Base-by-base conservation (phyloP, 2,113 vertebrate genomes). In the Pandion haliaetus region DNA sequence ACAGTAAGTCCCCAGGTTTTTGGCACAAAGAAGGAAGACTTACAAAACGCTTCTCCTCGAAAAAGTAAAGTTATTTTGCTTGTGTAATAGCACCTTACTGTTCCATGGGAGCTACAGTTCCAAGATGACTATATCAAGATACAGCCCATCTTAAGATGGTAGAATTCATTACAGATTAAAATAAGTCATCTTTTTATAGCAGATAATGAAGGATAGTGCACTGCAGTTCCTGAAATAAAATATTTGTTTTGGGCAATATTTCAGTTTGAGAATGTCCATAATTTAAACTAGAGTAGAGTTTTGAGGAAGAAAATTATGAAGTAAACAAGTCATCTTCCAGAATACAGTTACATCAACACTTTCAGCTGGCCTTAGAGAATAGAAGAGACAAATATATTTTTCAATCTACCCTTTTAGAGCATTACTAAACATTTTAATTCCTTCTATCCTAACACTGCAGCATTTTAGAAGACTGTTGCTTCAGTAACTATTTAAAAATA, bases 401-500 rank as follows among this genome's bases (percentile, higher is more conserved):
- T 52, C 31, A 45, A 63, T 34, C 20, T 34, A 65, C n/a, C 45
- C 82, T 81, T 83, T 42, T 21, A 66, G 45, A 81, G 29, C 25
- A 73, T 55, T 70, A 70, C 66, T 83, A 40, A 94, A 80, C 49
- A 76, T 52, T 82, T 93, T 61, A 52, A 67, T 89, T 85, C 32
- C 44, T 85, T 69, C 81, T 82, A 58, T 52, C 57, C 70, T 65
- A 93, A 62, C 16, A 55, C 34, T 20, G 45, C 49, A 94, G 73
- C 85, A 78, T 70, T 94, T 96, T 50, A 78, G 25, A 66, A 62
- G 82, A 55, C 63, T 73, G 74, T 86, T 93, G 79, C 79, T 96
- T 93, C 71, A 81, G 74, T 90, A 93, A 92, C 82, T 81, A 83
- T 58, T 92, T 91, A 94, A 95, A 97, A 96, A 86, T 90, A 95